Evolutionary conservation across 1,140 invertebrate genomes (phyloP), one percentile per base, ranked within the genome.

Genomic region (Aphelinus atriplicis): DNA sequence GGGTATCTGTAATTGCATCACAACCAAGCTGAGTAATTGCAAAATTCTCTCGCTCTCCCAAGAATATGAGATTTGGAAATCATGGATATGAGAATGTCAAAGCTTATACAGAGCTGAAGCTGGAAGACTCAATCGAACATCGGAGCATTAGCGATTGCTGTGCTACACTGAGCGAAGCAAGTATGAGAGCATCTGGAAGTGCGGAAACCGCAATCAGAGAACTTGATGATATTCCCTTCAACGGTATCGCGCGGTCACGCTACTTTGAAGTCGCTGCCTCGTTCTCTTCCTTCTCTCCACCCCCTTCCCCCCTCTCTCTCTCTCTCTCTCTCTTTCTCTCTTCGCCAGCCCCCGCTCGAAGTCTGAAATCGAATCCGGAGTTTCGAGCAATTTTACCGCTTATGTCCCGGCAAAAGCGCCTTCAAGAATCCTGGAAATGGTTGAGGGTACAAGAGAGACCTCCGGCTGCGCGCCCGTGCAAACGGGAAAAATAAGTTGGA

Each of bases 401-500:
- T 68, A 73, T n/a, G 42, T 56, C 57, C 45, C 42, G 3, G 65
- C 63, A 62, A 73, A 74, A 61, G 72, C 72, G 50, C 60, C 62
- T 75, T 70, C 55, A 61, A 57, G 77, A 65, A 64, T 73, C 53
- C 47, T 60, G 48, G 55, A 73, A 58, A 73, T 65, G 71, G 68
- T 58, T 66, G 48, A 69, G 68, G 53, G n/a, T 26, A 26, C 26
- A 70, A 46, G 42, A 60, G 76, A 77, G 81, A 80, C 79, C 78
- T 72, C 73, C 68, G 64, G 58, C 71, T 56, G 79, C 79, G 58
- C 55, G 74, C 58, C 72, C 48, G 10, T 48, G 56, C 67, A 68
- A 69, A 60, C 73, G 62, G 71, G 9, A 62, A 76, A 76, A 71
- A 71, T 76, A 76, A 76, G 67, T 76, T 71, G 69, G 74, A 76